These are phyloP conservation scores for Trachelus troglodyta DNA, from an alignment of 2,888 invertebrate species.

Conservation along the genomic window DNA sequence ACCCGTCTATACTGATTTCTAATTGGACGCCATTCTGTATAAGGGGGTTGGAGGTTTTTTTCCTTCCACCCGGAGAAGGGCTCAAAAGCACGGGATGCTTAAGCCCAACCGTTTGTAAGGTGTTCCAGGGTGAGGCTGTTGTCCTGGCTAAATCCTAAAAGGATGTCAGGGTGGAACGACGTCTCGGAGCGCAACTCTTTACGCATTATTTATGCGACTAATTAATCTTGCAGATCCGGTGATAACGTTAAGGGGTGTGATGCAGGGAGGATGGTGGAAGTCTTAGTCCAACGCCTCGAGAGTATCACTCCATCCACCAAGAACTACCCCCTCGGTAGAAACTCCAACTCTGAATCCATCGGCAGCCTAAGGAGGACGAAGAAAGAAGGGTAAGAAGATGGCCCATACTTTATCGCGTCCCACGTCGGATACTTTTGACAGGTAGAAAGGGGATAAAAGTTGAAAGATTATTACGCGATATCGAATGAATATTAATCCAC, in stretches of 20 bases:
- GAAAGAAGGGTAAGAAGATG: not conserved
- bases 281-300: not conserved
- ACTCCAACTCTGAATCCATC: not conserved
- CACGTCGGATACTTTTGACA: not conserved
- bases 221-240: constrained; percentile 46
- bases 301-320: not conserved
- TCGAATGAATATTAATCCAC: constrained; percentile 1
- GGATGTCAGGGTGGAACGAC: constrained; percentile 9
- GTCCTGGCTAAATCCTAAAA: constrained; percentile 1
- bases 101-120: not conserved
- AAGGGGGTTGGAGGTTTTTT: not conserved
- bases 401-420: not conserved
- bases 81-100: not conserved
- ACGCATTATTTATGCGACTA: constrained; percentile 44
- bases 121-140: not conserved
- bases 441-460: not conserved
- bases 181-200: constrained; percentile 33
- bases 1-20: not conserved
- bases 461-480: constrained; percentile 1
- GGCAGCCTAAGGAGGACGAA: not conserved
- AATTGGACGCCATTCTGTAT: not conserved
- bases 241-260: constrained; percentile 36
- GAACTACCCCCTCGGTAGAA: not conserved
- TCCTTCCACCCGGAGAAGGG: not conserved
- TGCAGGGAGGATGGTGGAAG: not conserved